A percentile compares a stretch with the other conserved stretches of the same genome.
phyloP scores from a whole-genome alignment of 2,113 vertebrate genomes.

The Monopterus albus region DNA sequence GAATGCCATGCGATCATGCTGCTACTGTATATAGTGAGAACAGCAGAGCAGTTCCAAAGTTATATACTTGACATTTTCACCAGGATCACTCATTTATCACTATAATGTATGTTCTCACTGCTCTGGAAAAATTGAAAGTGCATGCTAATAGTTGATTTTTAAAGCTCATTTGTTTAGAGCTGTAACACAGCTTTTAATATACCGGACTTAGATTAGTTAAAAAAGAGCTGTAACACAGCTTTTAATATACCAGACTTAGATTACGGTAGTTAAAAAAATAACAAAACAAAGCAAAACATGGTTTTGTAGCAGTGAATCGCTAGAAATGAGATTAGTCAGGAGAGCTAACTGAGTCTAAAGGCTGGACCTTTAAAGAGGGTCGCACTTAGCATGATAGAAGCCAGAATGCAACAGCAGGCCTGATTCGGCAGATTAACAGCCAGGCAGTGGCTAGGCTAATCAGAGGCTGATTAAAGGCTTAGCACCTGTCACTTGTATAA shows the following conservation, averaged over 20 bases:
- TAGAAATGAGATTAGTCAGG: conserved; percentile 38
- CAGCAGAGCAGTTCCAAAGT: background rate
- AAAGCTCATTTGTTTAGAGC: background rate
- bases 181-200: background rate
- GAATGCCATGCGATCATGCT: background rate
- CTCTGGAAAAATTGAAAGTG: conserved; percentile 3
- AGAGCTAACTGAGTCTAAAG: conserved; percentile 51
- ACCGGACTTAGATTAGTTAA: conserved; percentile 1
- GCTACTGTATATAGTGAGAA: background rate
- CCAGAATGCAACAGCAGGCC: conserved; percentile 56
- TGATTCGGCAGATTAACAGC: conserved; percentile 65
- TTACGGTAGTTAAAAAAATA: conserved; percentile 20
- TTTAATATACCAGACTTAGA: background rate
- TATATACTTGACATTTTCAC: background rate
- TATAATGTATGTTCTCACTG: background rate
- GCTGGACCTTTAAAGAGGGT: conserved; percentile 47
- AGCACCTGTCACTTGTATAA: conserved; percentile 79
- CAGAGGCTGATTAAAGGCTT: conserved; percentile 77
- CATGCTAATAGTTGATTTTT: background rate
- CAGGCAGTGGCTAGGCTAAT: conserved; percentile 55
- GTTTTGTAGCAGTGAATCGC: conserved; percentile 38
- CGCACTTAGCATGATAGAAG: conserved; percentile 47
- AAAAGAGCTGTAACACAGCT: conserved; percentile 3
- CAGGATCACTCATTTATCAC: background rate
- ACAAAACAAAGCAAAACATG: too few relatives aligned